Evolutionary conservation across 2,797 vertebrate genomes (phyloP), one percentile per base, ranked within the genome.

Genomic region (Cirrhinus mrigala): DNA sequence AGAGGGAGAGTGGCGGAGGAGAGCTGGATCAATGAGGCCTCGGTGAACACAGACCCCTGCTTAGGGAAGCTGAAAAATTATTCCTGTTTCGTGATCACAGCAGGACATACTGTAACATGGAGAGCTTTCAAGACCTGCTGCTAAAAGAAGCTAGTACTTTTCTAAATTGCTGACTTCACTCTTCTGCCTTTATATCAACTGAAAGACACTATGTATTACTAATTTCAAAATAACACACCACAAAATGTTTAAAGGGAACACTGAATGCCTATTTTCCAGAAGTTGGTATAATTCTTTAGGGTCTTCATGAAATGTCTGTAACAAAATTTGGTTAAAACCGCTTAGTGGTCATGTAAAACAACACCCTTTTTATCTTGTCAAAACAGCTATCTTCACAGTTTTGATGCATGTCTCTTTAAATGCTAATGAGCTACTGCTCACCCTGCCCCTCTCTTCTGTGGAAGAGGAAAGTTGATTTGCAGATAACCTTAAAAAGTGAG

Each of bases 1-100:
- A 24, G 58, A 50, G 60, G 58, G 15, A 83, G 73, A 76, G 60
- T n/a, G 10, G 69, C 0, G 12, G 52, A 60, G n/a, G 14, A 82
- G 33, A 64, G 56, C 27, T 79, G 66, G 64, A 82, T 84, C 86
- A 74, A 78, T 83, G 82, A 83, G 84, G 79, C 73, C 79, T 86
- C 71, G 74, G 62, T 84, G 75, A 83, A 52, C 33, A 71, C 76
- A 86, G 66, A 85, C 75, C 69, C 78, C 82, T 87, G 84, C 83
- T 48, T 37, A 76, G 81, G n/a, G 83, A 70, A 50, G 54, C 70
- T 74, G 82, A 71, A 60, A 29, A 71, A 62, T 83, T 78, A 85
- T 79, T 85, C 48, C 74, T 9, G 74, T 71, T 84, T 86, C 29
- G 64, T 66, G 69, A 84, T 85, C 79, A 81, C 88, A 86, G 73